Evolutionary conservation across 2,888 invertebrate species (phyloP).

Genomic region (Chalcosyrphus nemorum): DNA sequence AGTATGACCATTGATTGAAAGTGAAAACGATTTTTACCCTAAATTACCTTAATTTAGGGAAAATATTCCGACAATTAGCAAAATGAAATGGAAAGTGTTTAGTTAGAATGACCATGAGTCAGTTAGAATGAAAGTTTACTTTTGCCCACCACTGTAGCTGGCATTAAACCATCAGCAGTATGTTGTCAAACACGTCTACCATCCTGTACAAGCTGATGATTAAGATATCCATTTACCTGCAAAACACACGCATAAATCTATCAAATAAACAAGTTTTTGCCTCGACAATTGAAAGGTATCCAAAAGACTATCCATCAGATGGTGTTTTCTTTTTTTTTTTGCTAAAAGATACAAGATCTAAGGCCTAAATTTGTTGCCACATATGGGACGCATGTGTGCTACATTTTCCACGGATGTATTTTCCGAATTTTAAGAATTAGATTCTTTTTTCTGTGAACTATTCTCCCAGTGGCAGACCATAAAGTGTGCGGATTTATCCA

Average conservation of each 20-base stretch:
- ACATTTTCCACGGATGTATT: conserved; percentile 24
- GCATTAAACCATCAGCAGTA: not conserved
- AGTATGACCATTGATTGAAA: conserved; percentile 17
- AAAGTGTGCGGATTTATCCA: conserved; percentile 29
- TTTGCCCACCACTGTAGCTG: no score
- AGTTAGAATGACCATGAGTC: not conserved
- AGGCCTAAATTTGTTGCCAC: not conserved
- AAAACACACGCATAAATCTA: not conserved
- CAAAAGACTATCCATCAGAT: conserved; percentile 14
- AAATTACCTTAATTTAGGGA: not conserved
- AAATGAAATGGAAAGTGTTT: conserved; percentile 9
- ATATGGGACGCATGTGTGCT: conserved; percentile 17
- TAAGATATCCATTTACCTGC: conserved; percentile 4
- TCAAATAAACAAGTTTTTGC: not conserved
- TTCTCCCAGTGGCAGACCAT: conserved; percentile 7
- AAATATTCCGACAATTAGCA: not conserved
- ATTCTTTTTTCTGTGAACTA: conserved; percentile 39
- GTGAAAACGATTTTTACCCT: not conserved
- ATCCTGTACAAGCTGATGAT: not conserved
- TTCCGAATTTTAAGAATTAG: no score
- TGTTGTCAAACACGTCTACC: conserved; percentile 1
- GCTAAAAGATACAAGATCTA: not conserved
- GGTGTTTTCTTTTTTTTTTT: no score
- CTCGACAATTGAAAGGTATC: not conserved
- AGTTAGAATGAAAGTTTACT: no score